A percentile compares a stretch with the other conserved stretches of the same genome.
phyloP scores from a whole-genome alignment of 2,113 vertebrate species.

The Muntiacus muntjak region DNA sequence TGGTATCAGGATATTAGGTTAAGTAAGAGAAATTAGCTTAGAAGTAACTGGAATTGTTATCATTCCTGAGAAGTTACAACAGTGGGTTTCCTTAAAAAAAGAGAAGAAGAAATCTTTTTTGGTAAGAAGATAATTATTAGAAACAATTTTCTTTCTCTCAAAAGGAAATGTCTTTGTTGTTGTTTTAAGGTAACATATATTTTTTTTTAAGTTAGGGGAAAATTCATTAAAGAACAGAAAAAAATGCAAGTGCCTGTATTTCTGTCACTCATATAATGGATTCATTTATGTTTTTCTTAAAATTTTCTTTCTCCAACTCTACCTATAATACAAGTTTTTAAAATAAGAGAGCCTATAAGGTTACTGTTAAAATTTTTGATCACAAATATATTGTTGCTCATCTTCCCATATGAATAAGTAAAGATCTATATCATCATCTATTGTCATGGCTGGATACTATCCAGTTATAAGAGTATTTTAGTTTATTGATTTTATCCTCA shows the following conservation, averaged over 20 bases:
- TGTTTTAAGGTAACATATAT: not conserved
- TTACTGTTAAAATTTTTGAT: not conserved
- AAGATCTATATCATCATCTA: not conserved
- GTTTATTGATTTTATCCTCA: not conserved
- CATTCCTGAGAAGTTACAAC: not conserved
- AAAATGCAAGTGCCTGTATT: constrained; percentile 24
- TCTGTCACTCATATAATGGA: not conserved
- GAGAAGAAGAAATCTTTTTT: not conserved
- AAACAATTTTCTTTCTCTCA: not conserved
- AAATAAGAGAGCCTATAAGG: not conserved
- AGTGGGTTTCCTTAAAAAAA: constrained; percentile 16
- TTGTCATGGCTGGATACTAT: not conserved
- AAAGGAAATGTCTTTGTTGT: not conserved
- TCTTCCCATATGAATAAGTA: not conserved
- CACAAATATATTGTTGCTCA: not conserved
- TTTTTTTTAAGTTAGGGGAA: not conserved
- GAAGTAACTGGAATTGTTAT: not conserved
- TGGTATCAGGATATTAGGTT: not conserved
- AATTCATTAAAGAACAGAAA: not conserved
- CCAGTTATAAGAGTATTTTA: not conserved
- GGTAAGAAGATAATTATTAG: not conserved
- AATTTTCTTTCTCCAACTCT: not conserved
- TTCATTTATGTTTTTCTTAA: constrained; percentile 5
- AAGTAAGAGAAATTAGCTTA: constrained; percentile 50
- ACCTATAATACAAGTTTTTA: not conserved